phyloP scores from a whole-genome alignment of 2,888 invertebrate species.

The Tuberolachnus salignus region DNA sequence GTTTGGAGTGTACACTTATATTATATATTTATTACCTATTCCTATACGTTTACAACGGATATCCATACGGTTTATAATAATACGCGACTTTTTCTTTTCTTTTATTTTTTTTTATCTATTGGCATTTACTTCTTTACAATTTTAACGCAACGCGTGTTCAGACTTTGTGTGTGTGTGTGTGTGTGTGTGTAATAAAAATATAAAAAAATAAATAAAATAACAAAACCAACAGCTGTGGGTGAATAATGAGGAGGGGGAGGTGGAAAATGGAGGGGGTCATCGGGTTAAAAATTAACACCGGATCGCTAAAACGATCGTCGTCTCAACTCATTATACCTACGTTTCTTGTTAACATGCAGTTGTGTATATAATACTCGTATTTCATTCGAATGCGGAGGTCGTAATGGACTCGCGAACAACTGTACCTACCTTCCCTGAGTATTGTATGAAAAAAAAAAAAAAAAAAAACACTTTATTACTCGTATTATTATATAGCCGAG shows the following conservation, averaged over 20 bases:
- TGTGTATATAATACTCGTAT: background rate
- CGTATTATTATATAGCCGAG: no score
- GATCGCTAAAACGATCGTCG: conserved; percentile 38
- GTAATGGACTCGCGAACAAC: conserved; percentile 11
- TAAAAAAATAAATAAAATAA: background rate
- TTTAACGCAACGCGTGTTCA: conserved; percentile 4
- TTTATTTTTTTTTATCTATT: conserved; percentile 7
- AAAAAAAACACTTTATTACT: no score
- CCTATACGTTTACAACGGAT: background rate
- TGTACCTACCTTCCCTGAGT: background rate
- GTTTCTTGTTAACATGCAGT: conserved; percentile 36
- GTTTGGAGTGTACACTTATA: background rate
- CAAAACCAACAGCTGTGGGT: background rate
- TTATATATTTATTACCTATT: background rate
- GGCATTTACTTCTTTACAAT: background rate
- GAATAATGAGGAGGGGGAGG: no score
- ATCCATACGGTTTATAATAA: background rate
- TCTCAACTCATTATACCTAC: background rate
- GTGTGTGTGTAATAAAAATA: background rate
- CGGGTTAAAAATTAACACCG: conserved; percentile 37
- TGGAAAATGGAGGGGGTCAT: background rate
- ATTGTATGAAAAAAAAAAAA: background rate
- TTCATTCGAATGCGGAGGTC: background rate
- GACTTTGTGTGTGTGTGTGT: background rate
- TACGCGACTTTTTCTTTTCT: background rate